Evolutionary conservation across 2,113 vertebrate genomes (phyloP).

Genomic region (Meleagris gallopavo): DNA sequence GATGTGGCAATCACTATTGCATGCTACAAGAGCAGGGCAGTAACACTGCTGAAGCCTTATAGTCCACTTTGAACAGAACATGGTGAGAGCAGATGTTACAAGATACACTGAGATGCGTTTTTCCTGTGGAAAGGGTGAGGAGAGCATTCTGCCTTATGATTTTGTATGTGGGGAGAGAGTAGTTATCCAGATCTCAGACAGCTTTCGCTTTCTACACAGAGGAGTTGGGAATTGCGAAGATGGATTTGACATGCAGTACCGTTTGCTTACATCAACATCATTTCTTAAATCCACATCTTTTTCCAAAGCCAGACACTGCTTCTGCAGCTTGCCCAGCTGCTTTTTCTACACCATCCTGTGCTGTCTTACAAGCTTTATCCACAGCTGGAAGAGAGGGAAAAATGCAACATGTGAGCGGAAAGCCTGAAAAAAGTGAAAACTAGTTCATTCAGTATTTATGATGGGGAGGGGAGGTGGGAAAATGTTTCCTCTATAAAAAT

Average conservation of each 20-base stretch:
- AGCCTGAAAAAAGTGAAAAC: neutral
- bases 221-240: neutral
- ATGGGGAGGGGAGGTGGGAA: neutral
- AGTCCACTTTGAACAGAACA: neutral
- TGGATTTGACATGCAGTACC: neutral
- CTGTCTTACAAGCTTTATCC: slow-evolving; percentile 56
- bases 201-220: neutral
- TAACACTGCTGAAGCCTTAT: neutral
- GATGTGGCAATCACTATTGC: neutral
- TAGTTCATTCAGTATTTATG: neutral
- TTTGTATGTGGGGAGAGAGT: neutral
- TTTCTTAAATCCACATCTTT: slow-evolving; percentile 69
- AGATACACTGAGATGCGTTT: neutral
- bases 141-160: neutral
- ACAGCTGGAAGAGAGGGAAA: slow-evolving; percentile 50
- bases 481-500: neutral
- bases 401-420: neutral
- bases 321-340: slow-evolving; percentile 48
- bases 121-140: neutral
- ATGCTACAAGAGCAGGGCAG: neutral
- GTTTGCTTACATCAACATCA: slow-evolving; percentile 15
- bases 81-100: neutral
- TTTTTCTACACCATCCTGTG: slow-evolving; percentile 61
- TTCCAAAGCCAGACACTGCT: slow-evolving; percentile 55
- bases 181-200: neutral